Evolutionary conservation across 2,888 invertebrate genomes (phyloP).

Genomic region (Meta bourneti): DNA sequence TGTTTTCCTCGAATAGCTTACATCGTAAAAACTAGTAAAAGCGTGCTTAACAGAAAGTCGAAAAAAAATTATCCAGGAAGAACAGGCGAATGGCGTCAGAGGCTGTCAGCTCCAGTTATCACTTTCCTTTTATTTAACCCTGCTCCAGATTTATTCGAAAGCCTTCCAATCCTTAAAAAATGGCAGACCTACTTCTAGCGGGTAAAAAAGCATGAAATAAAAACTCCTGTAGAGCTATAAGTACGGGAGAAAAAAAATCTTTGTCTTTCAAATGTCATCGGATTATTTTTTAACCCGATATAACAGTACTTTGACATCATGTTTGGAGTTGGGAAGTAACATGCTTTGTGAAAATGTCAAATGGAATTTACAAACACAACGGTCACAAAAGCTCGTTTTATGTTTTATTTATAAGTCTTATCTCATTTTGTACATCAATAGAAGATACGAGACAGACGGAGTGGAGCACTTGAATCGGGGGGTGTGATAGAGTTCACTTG

Average conservation of each 20-base stretch:
- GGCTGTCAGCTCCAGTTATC: slow-evolving; percentile 43
- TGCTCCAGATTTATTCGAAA: slow-evolving; percentile 28
- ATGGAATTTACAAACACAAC: slow-evolving; percentile 35
- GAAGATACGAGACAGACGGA: not conserved
- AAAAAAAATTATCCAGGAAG: slow-evolving; percentile 2
- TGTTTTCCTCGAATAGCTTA: not conserved
- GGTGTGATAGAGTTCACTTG: not conserved
- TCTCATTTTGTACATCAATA: not conserved
- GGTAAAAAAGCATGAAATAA: slow-evolving; percentile 1
- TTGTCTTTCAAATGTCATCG: slow-evolving; percentile 57
- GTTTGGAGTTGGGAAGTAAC: slow-evolving; percentile 29
- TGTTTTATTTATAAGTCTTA: slow-evolving; percentile 43
- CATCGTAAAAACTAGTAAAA: not conserved
- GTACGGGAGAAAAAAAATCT: slow-evolving; percentile 11
- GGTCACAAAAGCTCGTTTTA: not conserved
- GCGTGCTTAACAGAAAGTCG: not conserved
- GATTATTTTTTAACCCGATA: slow-evolving; percentile 36
- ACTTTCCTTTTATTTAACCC: slow-evolving; percentile 39
- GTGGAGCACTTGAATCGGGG: not conserved
- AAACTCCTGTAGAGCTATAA: not conserved
- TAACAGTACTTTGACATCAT: slow-evolving; percentile 36
- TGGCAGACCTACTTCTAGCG: slow-evolving; percentile 11
- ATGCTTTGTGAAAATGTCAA: slow-evolving; percentile 46
- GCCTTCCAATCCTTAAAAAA: not conserved
- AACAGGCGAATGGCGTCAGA: slow-evolving; percentile 41